Base-by-base conservation (phyloP, 2,113 vertebrate genomes). In the Balaeniceps rex region DNA sequence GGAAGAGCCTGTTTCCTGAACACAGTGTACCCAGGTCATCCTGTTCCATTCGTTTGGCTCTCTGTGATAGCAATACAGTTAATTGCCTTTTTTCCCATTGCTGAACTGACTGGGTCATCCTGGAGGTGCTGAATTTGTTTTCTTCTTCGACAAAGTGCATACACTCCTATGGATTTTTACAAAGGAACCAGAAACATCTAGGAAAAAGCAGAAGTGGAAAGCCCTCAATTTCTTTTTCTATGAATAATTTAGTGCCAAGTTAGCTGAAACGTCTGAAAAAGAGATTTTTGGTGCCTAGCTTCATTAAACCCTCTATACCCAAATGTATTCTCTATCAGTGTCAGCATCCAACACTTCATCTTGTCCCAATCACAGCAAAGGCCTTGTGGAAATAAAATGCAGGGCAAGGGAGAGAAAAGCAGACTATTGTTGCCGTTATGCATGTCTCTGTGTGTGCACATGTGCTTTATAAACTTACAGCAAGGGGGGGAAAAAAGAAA, bases 171-270 rank as follows among this genome's bases (percentile, higher is more conserved):
- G 23, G 60, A 78, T 68, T 83, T 88, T 77, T 68, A 75, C 90
- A 88, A 88, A 80, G 57, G 28, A 96, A 87, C 61, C 49, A 83
- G 85, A 88, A 69, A 55, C 9, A 87, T n/a, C 61, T 38, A 65
- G 44, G 38, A 87, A 82, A 81, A 88, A 82, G 12, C 22, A 55
- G 75, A 54, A 94, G 60, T 72, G 70, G 74, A 92, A 93, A 93
- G 58, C 61, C 91, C 83, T 93, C 77, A 31, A 40, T 92, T 90
- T 88, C 57, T 97, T 87, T 95, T 96, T 82, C 88, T 86, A 90
- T 95, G 94, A 96, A 94, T 92, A 97, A 95, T 95, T 92, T 92
- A 95, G 87, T 97, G 94, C 93, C 94, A 97, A 95, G 55, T 96
- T 95, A 96, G 95, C 38, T 47, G 89, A 89, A 81, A 94, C 91